Evolutionary conservation across 2,888 invertebrate species (phyloP).

Genomic region (Agonopterix subpropinquella): DNA sequence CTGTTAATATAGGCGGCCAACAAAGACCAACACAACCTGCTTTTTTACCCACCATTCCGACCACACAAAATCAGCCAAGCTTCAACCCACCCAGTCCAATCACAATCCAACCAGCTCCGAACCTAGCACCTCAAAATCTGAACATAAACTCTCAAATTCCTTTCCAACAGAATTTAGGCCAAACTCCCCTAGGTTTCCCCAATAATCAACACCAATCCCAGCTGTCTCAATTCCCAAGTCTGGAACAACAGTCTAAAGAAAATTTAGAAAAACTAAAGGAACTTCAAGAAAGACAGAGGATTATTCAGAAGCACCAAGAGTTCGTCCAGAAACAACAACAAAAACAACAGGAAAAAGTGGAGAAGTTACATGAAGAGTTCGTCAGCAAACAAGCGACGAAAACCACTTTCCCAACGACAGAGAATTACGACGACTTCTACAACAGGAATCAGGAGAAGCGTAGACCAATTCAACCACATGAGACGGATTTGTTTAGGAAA

Average conservation of each 20-base stretch:
- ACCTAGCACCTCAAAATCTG: conserved; percentile 52
- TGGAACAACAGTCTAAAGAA: conserved; percentile 76
- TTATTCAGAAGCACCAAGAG: conserved; percentile 85
- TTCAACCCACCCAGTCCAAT: conserved; percentile 59
- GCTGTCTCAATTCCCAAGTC: neutral
- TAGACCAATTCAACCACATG: conserved; percentile 77
- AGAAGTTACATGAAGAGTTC: conserved; percentile 83
- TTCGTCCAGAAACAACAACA: conserved; percentile 87
- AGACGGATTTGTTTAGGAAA: conserved; percentile 78
- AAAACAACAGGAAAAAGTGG: conserved; percentile 84
- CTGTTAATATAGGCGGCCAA: conserved; percentile 48
- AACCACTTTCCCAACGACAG: conserved; percentile 68
- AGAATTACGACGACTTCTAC: conserved; percentile 55
- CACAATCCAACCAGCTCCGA: conserved; percentile 64
- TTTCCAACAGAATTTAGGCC: conserved; percentile 53
- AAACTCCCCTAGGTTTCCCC: conserved; percentile 49
- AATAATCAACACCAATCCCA: conserved; percentile 1
- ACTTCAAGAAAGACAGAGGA: conserved; percentile 81
- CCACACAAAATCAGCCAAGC: conserved; percentile 40
- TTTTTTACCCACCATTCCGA: conserved; percentile 55
- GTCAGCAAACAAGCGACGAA: conserved; percentile 81
- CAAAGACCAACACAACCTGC: conserved; percentile 57
- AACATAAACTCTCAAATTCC: conserved; percentile 51
- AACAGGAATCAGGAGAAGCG: conserved; percentile 54
- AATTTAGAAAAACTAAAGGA: conserved; percentile 78